Percentiles rank a stretch among this genome's conserved stretches.
Conservation (phyloP, 2,797 vertebrate genomes). For the Leptatherina wallacei region DNA sequence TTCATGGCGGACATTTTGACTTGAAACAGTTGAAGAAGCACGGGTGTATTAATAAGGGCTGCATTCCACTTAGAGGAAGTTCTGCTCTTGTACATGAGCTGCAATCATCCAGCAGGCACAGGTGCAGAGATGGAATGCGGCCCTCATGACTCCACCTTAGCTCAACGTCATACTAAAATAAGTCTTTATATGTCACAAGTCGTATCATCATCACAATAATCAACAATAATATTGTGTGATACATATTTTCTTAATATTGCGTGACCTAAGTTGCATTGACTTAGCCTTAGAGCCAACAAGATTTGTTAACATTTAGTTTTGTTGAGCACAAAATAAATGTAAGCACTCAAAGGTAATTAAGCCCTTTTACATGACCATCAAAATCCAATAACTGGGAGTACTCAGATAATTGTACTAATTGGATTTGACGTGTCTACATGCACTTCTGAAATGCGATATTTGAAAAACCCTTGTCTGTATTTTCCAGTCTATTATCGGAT, state of each 20-base stretch:
- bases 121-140: background rate
- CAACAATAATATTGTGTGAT: background rate
- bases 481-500: background rate
- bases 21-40: background rate
- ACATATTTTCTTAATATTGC: too few species aligned
- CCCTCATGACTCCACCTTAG: background rate
- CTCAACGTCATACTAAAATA: background rate
- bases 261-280: too few species aligned
- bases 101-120: background rate
- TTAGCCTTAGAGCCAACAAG: background rate
- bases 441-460: background rate
- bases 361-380: background rate
- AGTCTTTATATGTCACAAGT: too few species aligned
- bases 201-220: background rate
- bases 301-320: background rate
- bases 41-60: too few species aligned
- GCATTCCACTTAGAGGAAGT: too few species aligned
- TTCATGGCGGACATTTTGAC: background rate
- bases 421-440: background rate
- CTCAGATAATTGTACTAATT: background rate
- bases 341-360: background rate
- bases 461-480: background rate
- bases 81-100: too few species aligned
- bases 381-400: background rate
- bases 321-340: background rate